A percentile compares a stretch with the other conserved stretches of the same genome.
phyloP scores from a whole-genome alignment of 1,140 invertebrate species.

The Cephus cinctus region DNA sequence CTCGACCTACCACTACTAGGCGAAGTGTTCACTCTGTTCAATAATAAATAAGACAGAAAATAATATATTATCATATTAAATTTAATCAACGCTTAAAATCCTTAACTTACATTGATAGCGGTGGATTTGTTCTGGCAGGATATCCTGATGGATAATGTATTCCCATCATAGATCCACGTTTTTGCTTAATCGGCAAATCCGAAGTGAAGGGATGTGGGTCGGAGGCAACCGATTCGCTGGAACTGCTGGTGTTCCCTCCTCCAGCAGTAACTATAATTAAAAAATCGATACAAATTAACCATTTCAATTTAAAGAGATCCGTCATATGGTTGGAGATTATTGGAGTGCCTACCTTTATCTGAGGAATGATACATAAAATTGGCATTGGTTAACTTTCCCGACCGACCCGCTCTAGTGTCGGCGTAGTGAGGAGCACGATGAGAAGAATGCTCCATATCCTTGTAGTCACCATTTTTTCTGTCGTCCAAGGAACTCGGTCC shows the following conservation, averaged over 20 bases:
- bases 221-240: constrained; percentile 72
- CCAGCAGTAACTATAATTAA: constrained; percentile 9
- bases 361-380: constrained; percentile 47
- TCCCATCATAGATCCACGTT: constrained; percentile 38
- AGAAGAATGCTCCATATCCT: constrained; percentile 35
- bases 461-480: constrained; percentile 44
- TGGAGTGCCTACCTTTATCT: constrained; percentile 42
- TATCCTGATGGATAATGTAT: constrained; percentile 41
- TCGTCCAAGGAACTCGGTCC: constrained; percentile 31
- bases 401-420: constrained; percentile 32
- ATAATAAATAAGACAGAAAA: constrained; percentile 14
- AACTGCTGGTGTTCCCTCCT: constrained; percentile 65
- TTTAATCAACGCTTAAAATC: constrained; percentile 2
- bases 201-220: constrained; percentile 39
- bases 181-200: constrained; percentile 43
- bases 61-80: constrained; percentile 3
- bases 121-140: constrained; percentile 37
- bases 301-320: not conserved
- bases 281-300: not conserved
- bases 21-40: constrained; percentile 38
- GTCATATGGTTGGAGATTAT: too few species aligned
- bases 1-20: constrained; percentile 44
- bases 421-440: constrained; percentile 37
- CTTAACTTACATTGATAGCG: constrained; percentile 38
- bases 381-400: constrained; percentile 39